Evolutionary conservation across 2,888 invertebrate genomes (phyloP).

Genomic region (Epirrhoe alternata): DNA sequence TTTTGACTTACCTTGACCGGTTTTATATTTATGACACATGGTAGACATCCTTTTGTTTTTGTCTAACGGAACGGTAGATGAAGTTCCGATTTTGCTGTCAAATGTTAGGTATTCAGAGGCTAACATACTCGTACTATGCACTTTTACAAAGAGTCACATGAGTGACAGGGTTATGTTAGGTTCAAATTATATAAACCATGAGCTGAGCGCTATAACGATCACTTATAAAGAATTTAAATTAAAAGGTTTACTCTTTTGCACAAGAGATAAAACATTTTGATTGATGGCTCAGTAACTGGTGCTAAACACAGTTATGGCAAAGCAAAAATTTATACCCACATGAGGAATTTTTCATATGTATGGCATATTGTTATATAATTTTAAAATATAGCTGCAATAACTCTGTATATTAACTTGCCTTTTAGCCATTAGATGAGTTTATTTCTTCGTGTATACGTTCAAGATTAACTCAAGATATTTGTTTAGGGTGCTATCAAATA

Average conservation of each 20-base stretch:
- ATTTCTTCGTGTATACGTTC: constrained; percentile 49
- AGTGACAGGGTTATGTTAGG: too few species aligned
- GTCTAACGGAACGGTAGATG: too few species aligned
- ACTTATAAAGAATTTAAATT: too few species aligned
- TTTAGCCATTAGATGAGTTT: constrained; percentile 39
- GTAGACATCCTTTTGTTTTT: too few species aligned
- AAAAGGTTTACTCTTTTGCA: background rate
- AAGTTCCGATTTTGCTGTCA: too few species aligned
- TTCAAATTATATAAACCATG: too few species aligned
- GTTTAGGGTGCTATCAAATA: constrained; percentile 55
- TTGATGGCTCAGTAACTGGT: constrained; percentile 14
- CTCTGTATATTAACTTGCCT: constrained; percentile 37
- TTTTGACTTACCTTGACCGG: too few species aligned
- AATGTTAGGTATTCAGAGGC: too few species aligned
- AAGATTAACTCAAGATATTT: constrained; percentile 58
- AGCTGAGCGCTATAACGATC: too few species aligned
- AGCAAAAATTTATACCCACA: constrained; percentile 70
- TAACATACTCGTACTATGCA: too few species aligned
- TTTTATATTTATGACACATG: too few species aligned
- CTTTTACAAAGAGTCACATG: too few species aligned
- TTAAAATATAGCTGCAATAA: constrained; percentile 59
- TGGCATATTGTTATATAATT: constrained; percentile 66
- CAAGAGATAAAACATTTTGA: constrained; percentile 2
- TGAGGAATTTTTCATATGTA: constrained; percentile 74
- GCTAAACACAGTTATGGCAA: constrained; percentile 19